Percentiles rank a stretch among this genome's conserved stretches.
Evolutionary conservation across 2,113 vertebrate species (phyloP).

Genomic region (Ciconia maguari): DNA sequence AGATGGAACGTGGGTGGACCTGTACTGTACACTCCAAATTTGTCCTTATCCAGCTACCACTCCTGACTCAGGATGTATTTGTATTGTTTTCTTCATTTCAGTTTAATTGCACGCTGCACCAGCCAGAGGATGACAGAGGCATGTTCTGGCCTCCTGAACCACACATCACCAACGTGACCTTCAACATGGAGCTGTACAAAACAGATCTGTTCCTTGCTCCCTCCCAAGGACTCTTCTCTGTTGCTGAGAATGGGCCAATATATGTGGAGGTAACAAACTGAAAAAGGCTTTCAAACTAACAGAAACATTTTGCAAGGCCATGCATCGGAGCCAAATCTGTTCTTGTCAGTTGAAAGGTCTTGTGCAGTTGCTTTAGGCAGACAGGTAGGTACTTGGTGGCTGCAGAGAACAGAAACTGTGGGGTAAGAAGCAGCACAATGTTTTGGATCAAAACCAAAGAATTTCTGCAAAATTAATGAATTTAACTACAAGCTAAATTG

Average conservation of each 20-base stretch:
- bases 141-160: slow-evolving; percentile 55
- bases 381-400: neutral
- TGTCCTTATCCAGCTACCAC: neutral
- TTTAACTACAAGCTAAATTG: neutral
- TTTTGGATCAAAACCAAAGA: slow-evolving; percentile 15
- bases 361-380: neutral
- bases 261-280: slow-evolving; percentile 86
- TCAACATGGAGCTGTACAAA: slow-evolving; percentile 87
- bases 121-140: slow-evolving; percentile 41
- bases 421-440: neutral
- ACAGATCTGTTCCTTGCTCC: slow-evolving; percentile 75
- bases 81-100: slow-evolving; percentile 42
- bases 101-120: slow-evolving; percentile 90
- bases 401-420: neutral
- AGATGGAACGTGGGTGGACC: fast-evolving
- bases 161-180: slow-evolving; percentile 75
- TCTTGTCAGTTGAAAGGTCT: neutral
- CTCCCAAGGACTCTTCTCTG: slow-evolving; percentile 78
- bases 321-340: neutral
- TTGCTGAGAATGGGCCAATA: slow-evolving; percentile 81
- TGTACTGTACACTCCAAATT: neutral
- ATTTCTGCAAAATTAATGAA: neutral
- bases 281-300: neutral
- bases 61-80: neutral
- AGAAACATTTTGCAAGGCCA: neutral